Evolutionary conservation across 2,113 vertebrate species (phyloP).

Genomic region (Eolophus roseicapilla): DNA sequence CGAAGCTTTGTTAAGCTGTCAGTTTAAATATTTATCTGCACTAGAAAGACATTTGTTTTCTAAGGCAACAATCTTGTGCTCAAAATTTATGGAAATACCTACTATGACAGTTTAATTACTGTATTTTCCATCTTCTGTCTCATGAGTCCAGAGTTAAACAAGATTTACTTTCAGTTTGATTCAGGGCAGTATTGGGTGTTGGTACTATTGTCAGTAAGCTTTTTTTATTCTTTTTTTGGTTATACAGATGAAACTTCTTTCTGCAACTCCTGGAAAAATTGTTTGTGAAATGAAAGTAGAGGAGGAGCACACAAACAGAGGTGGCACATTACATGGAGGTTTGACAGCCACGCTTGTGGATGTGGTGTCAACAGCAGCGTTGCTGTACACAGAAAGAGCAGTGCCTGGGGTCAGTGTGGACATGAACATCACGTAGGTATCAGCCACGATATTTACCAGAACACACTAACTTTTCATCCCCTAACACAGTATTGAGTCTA

Average conservation of each 20-base stretch:
- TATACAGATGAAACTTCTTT: constrained; percentile 81
- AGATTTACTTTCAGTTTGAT: background rate
- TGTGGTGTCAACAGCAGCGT: constrained; percentile 83
- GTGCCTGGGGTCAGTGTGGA: constrained; percentile 90
- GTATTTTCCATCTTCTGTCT: background rate
- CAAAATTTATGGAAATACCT: background rate
- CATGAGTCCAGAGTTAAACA: background rate
- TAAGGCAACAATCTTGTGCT: background rate
- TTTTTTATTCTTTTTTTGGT: background rate
- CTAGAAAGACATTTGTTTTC: background rate
- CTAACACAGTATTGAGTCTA: background rate
- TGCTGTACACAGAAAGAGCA: constrained; percentile 84
- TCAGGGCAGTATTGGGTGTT: background rate
- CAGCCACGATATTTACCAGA: background rate
- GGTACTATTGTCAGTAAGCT: background rate
- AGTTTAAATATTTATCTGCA: background rate
- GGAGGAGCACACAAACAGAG: constrained; percentile 86
- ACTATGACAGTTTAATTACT: background rate
- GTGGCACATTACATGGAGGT: constrained; percentile 89
- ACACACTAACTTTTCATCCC: background rate
- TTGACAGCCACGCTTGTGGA: constrained; percentile 92
- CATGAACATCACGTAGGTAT: constrained; percentile 94
- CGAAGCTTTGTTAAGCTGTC: background rate
- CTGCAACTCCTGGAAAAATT: constrained; percentile 86
- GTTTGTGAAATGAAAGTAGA: constrained; percentile 91